Conservation (phyloP, 2,113 vertebrate species). For the Melanostigma gelatinosum region DNA sequence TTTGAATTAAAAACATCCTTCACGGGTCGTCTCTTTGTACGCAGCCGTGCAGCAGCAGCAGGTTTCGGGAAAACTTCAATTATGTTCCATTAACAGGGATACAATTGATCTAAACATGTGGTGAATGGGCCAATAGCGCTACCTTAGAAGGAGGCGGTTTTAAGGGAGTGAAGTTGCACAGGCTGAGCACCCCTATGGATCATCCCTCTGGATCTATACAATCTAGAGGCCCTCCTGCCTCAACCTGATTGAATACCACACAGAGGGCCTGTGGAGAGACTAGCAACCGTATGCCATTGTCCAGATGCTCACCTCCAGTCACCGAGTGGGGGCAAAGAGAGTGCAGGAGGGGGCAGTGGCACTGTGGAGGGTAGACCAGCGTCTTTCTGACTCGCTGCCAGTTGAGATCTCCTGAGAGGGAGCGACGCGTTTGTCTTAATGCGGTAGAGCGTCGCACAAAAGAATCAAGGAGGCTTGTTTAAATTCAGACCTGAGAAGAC, state of each 20-base stretch:
- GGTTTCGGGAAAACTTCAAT: constrained; percentile 70
- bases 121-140: constrained; percentile 74
- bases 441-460: constrained; percentile 15
- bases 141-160: constrained; percentile 68
- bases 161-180: constrained; percentile 51
- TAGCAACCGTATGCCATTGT: constrained; percentile 73
- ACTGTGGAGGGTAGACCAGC: not conserved
- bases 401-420: constrained; percentile 31
- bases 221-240: constrained; percentile 69
- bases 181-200: constrained; percentile 74
- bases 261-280: constrained; percentile 71
- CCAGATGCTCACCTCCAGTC: constrained; percentile 81
- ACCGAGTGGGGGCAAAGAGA: constrained; percentile 39
- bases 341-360: constrained; percentile 42
- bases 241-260: constrained; percentile 72
- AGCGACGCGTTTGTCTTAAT: not conserved
- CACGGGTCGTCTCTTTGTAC: constrained; percentile 72
- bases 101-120: constrained; percentile 83
- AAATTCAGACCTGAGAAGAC: too few relatives aligned
- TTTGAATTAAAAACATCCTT: constrained; percentile 80
- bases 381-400: constrained; percentile 50
- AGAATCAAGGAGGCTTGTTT: not conserved
- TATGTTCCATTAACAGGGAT: constrained; percentile 81
- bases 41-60: constrained; percentile 63
- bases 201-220: constrained; percentile 75